A percentile compares a stretch with the other conserved stretches of the same genome.
phyloP scores from a whole-genome alignment of 53 echinoderm and acorn worm genomes.

The Patiria pectinifera region DNA sequence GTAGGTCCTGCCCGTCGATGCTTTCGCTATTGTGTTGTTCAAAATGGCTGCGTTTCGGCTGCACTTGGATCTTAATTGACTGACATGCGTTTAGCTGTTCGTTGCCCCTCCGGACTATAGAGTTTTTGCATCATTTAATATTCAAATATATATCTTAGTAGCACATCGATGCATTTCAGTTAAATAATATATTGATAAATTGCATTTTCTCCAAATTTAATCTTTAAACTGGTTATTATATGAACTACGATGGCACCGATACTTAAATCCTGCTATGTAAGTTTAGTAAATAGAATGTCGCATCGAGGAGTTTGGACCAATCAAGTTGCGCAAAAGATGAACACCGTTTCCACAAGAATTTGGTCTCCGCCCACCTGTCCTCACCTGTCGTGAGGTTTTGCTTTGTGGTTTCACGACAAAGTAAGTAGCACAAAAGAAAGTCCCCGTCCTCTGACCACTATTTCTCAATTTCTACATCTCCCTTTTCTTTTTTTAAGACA shows the following conservation, averaged over 20 bases:
- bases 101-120: not conserved
- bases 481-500: no score
- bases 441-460: not conserved
- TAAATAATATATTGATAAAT: not conserved
- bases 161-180: not conserved
- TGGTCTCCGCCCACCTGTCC: conserved; percentile 50
- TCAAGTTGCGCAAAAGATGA: conserved; percentile 36
- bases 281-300: conserved; percentile 14
- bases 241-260: not conserved
- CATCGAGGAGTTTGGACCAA: conserved; percentile 49
- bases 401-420: not conserved
- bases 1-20: not conserved
- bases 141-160: not conserved
- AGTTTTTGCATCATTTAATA: not conserved
- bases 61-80: conserved; percentile 46
- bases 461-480: not conserved
- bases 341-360: conserved; percentile 41
- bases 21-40: conserved; percentile 59
- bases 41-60: conserved; percentile 62
- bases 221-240: not conserved
- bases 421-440: not conserved
- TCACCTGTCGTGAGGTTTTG: conserved; percentile 4
- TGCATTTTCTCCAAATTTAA: not conserved
- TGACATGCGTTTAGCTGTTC: conserved; percentile 28
- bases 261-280: not conserved